Evolutionary conservation across 2,113 vertebrate genomes (phyloP).

Genomic region (mouse (Mus musculus)): DNA sequence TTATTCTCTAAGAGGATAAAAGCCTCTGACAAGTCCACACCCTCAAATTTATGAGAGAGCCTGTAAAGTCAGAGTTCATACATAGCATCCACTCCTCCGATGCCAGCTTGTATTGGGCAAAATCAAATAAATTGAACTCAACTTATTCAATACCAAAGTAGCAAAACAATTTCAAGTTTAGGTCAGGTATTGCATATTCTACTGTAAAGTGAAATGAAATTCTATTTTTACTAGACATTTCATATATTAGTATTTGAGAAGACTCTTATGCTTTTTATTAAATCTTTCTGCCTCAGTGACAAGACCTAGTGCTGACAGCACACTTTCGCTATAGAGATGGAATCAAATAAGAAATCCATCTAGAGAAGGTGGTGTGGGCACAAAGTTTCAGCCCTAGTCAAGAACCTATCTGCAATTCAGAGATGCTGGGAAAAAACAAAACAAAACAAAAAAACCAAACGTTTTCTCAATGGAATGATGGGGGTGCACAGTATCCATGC

Average conservation of each 20-base stretch:
- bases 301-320: neutral
- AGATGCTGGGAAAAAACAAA: neutral
- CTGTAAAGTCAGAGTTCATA: slow-evolving; percentile 21
- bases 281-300: slow-evolving; percentile 15
- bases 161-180: slow-evolving; percentile 26
- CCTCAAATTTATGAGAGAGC: neutral
- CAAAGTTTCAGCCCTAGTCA: too few relatives aligned
- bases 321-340: slow-evolving; percentile 37
- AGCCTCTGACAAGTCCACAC: neutral
- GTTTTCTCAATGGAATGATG: neutral
- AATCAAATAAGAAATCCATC: neutral
- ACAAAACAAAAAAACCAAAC: too few relatives aligned
- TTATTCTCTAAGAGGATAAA: neutral
- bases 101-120: slow-evolving; percentile 40
- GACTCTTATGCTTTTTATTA: neutral
- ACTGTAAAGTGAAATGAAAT: slow-evolving; percentile 45
- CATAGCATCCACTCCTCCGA: neutral
- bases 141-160: slow-evolving; percentile 21
- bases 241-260: slow-evolving; percentile 1
- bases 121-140: slow-evolving; percentile 23
- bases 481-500: too few relatives aligned
- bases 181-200: neutral
- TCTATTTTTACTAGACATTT: slow-evolving; percentile 35
- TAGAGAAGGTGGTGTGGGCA: neutral
- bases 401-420: neutral